These are phyloP conservation scores for Argyrosomus japonicus DNA, from an alignment of 2,113 vertebrate species.

Conservation along the genomic window DNA sequence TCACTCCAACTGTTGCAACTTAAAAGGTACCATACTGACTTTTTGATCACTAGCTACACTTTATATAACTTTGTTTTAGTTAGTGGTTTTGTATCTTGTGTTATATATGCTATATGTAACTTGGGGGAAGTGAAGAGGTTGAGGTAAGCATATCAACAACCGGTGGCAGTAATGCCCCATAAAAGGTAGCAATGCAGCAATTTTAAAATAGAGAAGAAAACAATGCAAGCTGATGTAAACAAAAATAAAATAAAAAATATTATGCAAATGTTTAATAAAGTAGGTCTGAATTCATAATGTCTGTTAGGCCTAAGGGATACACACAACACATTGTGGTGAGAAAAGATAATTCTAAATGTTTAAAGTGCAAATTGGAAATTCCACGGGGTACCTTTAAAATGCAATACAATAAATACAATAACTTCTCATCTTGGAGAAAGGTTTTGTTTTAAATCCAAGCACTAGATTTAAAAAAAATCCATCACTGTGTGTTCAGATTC, in stretches of 20 bases:
- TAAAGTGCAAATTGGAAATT: not conserved
- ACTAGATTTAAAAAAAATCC: not conserved
- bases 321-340: not conserved
- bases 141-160: not conserved
- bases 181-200: not conserved
- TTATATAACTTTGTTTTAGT: not conserved
- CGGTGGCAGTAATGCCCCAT: not conserved
- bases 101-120: not conserved
- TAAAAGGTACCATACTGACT: not conserved
- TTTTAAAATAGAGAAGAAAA: not conserved
- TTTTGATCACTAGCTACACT: not conserved
- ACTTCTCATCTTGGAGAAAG: not conserved
- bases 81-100: not conserved
- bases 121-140: not conserved
- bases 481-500: not conserved
- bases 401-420: not conserved
- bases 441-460: not conserved
- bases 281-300: not conserved
- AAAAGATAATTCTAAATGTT: not conserved
- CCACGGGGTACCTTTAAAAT: not conserved
- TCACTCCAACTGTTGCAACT: not conserved
- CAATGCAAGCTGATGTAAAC: not conserved
- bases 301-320: not conserved
- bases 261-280: not conserved
- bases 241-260: not conserved